Evolutionary conservation across 2,797 vertebrate genomes (phyloP).

Genomic region (Agapornis canus): DNA sequence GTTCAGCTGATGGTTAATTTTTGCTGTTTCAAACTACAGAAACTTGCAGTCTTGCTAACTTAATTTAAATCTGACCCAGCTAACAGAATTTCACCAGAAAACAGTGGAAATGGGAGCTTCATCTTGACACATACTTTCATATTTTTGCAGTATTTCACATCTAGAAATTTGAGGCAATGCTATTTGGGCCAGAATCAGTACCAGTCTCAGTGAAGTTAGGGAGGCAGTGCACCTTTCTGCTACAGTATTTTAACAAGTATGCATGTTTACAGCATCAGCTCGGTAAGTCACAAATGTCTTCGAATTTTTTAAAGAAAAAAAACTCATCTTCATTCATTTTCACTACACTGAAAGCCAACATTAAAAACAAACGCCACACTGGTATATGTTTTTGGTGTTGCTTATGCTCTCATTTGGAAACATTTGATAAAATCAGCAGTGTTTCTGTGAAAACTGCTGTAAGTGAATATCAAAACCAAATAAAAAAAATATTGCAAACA

Average conservation of each 20-base stretch:
- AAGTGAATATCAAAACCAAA: background rate
- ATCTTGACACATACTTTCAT: background rate
- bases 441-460: background rate
- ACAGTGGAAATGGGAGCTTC: slow-evolving; percentile 29
- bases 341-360: background rate
- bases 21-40: slow-evolving; percentile 48
- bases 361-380: background rate
- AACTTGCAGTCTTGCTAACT: slow-evolving; percentile 15
- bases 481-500: background rate
- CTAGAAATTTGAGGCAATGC: background rate
- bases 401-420: background rate
- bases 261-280: background rate
- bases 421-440: background rate
- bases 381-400: background rate
- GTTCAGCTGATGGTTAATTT: slow-evolving; percentile 5
- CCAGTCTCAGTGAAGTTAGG: background rate
- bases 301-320: background rate
- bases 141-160: slow-evolving; percentile 24
- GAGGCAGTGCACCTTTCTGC: background rate
- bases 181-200: slow-evolving; percentile 1
- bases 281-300: background rate
- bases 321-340: background rate
- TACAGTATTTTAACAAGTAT: background rate
- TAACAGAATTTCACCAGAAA: slow-evolving; percentile 35
- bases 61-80: slow-evolving; percentile 1